Base-by-base conservation (phyloP, 64 coral and sea anemone species). In the Acropora tenuis region DNA sequence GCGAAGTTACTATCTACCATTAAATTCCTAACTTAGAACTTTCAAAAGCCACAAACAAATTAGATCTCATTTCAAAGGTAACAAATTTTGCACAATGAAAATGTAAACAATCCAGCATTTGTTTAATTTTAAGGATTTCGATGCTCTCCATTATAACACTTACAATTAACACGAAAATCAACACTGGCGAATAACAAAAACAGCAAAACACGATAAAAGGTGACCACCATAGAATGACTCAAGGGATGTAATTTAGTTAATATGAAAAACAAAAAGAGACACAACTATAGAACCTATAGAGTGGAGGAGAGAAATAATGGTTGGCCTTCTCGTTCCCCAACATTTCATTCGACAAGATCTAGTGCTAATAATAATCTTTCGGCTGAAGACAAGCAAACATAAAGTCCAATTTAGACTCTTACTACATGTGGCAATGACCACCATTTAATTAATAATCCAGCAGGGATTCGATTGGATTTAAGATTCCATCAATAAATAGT, bases 401-500 rank as follows among this genome's bases (percentile, higher is more conserved):
- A 69, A 17, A 69, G 18, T 69, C 18, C 3, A 17, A 13, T 69
- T 13, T 13, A n/a, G 18, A 13, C 12, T 69, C 12, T n/a, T 8
- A n/a, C 66, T 69, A 69, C 0, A 69, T 69, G 18, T 69, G 18
- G 66, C 66, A 17, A 69, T 69, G 66, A 17, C 12, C 13, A 13
- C 12, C 66, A 0, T 69, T n/a, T 17, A 69, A 17, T n/a, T 17
- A 69, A 5, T 0, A 55, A 55, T 55, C 52, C 52, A 55, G 9
- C 52, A 69, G 2, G 12, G 18, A 69, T 69, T 69, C 13, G 18
- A 69, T 13, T 8, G 1, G 66, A n/a, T 69, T 69, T 69, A 69
- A 69, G 6, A 69, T 17, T 69, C 66, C 66, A 69, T 69, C 66
- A 78, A 84, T 84, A 16, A 84, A 84, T 59, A 89, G 73, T 78